phyloP scores from a whole-genome alignment of 2,888 invertebrate genomes.

The Camptogramma bilineatum region DNA sequence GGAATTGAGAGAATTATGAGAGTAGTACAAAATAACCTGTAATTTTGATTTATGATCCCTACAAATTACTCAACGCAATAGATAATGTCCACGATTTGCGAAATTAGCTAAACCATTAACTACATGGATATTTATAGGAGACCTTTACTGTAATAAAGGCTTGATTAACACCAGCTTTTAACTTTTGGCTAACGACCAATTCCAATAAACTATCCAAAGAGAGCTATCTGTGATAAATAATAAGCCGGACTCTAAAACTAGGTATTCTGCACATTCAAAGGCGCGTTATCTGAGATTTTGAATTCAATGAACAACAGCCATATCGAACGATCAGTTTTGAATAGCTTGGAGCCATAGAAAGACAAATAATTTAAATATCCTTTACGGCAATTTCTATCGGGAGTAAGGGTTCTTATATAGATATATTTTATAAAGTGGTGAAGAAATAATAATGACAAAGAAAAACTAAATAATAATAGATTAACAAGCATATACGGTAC shows the following conservation, averaged over 20 bases:
- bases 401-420: background rate
- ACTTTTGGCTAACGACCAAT: conserved; percentile 20
- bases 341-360: background rate
- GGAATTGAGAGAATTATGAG: conserved; percentile 22
- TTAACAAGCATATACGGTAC: background rate
- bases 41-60: conserved; percentile 24
- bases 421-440: background rate
- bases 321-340: conserved; percentile 9
- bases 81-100: conserved; percentile 25
- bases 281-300: background rate
- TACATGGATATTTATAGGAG: conserved; percentile 22
- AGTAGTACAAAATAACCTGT: conserved; percentile 14
- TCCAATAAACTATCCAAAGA: conserved; percentile 21
- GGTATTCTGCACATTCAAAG: conserved; percentile 6
- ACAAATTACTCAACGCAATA: conserved; percentile 25
- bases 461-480: background rate
- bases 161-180: conserved; percentile 31
- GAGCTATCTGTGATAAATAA: conserved; percentile 2
- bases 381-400: background rate
- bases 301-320: conserved; percentile 3
- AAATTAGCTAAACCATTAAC: conserved; percentile 6
- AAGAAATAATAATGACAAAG: background rate
- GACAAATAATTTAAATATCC: background rate
- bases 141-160: conserved; percentile 30
- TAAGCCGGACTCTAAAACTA: background rate